Evolutionary conservation across 1,140 invertebrate genomes (phyloP), one percentile per base, ranked within the genome.

Genomic region (Argopecten irradians): DNA sequence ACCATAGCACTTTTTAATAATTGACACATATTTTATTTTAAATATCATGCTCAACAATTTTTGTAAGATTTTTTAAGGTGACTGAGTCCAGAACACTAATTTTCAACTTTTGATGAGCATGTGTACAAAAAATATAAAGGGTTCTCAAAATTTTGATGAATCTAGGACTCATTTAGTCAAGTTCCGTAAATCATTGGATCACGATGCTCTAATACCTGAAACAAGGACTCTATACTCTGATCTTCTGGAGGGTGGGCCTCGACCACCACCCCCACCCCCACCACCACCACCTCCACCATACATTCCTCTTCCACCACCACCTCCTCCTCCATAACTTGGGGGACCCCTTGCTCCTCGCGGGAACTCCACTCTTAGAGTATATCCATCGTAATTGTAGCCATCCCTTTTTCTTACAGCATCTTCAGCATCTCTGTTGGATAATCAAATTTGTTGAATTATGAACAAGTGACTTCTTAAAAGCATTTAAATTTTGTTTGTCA

Each of bases 301-400:
- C 41, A 91, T 87, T 34, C 87, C 83, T 43, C 89, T 87, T 28
- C 92, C 91, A 86, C 92, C 91, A n/a, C 55, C 55, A n/a, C 55
- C 55, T 7, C 55, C 55, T 71, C 55, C 55, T 5, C 55, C 55
- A 71, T 28, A 71, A 71, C 55, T 71, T 71, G 55, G 55, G 55
- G 55, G 55, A 16, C 55, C 55, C 22, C 55, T 71, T 28, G 88
- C 36, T 90, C 94, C 91, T 92, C 94, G 86, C 82, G 94, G 91
- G 95, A 99, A 99, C 96, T 99, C 99, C 0, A 99, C 99, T 82
- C 99, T 96, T 13, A 99, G 96, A 84, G 98, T 97, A 95, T 99
- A 99, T 0, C 99, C 99, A 95, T 99, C 99, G 95, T 99, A 99
- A 95, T 99, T 98, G 94, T 99, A 99, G 0, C 99, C 98, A 96